Conservation (phyloP, 2,113 vertebrate genomes). For the Acrocephalus kingi region DNA sequence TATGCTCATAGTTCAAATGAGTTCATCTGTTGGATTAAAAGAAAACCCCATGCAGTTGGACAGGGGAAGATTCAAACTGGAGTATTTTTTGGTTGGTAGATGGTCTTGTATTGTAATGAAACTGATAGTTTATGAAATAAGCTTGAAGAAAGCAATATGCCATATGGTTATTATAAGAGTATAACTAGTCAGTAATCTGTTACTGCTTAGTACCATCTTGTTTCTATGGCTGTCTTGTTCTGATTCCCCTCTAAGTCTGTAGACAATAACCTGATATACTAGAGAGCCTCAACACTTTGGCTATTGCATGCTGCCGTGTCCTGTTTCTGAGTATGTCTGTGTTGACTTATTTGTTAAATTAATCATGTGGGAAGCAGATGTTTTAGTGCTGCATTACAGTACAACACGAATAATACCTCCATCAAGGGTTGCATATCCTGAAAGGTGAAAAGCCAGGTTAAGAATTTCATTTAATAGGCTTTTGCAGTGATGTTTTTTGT, state of each 20-base stretch:
- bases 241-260: neutral
- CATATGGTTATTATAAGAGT: neutral
- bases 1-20: neutral
- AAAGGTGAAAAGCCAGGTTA: conserved; percentile 2
- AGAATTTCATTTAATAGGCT: neutral
- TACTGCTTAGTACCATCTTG: neutral
- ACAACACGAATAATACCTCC: neutral
- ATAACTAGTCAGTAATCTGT: neutral
- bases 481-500: neutral
- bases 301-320: neutral
- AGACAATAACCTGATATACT: neutral
- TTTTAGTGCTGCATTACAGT: conserved; percentile 19
- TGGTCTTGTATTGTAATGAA: neutral
- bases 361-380: conserved; percentile 54
- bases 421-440: neutral
- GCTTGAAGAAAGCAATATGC: neutral
- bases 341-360: conserved; percentile 52
- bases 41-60: neutral
- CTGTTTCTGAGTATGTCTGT: conserved; percentile 6
- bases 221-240: neutral
- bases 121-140: neutral
- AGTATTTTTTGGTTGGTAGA: neutral
- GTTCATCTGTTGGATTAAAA: neutral
- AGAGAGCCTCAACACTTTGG: neutral
- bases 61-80: neutral